Base-by-base conservation (phyloP, 1,140 invertebrate genomes). In the Pseudomyrmex dendroicus region DNA sequence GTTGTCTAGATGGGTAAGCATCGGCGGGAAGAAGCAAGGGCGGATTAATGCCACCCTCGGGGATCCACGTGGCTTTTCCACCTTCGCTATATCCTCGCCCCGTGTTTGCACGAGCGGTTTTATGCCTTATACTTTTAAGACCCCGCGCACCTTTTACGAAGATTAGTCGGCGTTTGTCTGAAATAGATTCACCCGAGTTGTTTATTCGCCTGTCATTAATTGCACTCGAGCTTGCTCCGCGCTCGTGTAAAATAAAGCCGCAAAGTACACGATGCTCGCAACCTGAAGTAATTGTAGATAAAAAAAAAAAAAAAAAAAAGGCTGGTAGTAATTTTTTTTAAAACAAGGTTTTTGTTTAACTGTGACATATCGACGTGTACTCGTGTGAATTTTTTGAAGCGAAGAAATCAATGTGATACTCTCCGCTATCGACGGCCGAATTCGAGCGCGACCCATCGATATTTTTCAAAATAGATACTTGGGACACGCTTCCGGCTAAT, bases 41-140 rank as follows among this genome's bases (percentile, higher is more conserved):
- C 66, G 92, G 93, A 94, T 94, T 94, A 94, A 94, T 94, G 91
- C 92, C 91, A 93, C 93, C 93, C 93, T 93, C 86, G 93, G 92
- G 93, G 87, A 93, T 93, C 83, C 89, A 90, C 90, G 90, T 90
- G 89, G 82, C 84, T 88, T 70, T 86, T 86, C 84, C 83, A 90
- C 91, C 89, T 92, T 91, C 87, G 76, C 76, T 83, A 76, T 83
- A 80, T 72, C 22, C 84, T 2, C 35, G 12, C 62, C 12, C 20
- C 52, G 56, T 82, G 17, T 63, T 74, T 74, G 78, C 70, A 59
- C 84, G 89, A 70, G 61, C 64, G 54, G 59, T 86, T 87, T 86
- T 87, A 86, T 86, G 80, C 57, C 63, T 73, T 52, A 72, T 67
- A 78, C 73, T 86, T 84, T 87, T 72, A 86, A 87, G 73, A 86